Percentiles rank a stretch among this genome's conserved stretches.
These are phyloP conservation scores for Thalassarche chlororhynchos DNA, from an alignment of 2,113 vertebrate genomes.

Conservation along the genomic window DNA sequence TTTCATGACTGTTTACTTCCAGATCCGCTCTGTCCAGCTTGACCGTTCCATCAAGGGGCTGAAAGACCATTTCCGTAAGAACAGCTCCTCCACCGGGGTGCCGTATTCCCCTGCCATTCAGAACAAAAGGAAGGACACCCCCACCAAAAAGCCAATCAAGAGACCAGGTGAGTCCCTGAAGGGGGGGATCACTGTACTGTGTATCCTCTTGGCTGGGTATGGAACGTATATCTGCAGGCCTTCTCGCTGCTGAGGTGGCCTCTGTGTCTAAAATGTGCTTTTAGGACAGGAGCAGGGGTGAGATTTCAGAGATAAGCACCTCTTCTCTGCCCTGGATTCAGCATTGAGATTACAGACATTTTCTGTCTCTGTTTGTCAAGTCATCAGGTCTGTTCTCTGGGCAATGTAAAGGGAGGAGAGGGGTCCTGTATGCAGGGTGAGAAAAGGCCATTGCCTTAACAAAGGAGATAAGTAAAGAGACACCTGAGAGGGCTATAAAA, in stretches of 20 bases:
- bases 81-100: slow-evolving; percentile 87
- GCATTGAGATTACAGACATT: not conserved
- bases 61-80: slow-evolving; percentile 97
- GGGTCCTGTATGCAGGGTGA: not conserved
- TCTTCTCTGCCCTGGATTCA: not conserved
- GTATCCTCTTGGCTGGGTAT: not conserved
- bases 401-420: not conserved
- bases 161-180: slow-evolving; percentile 86
- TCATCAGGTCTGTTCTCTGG: not conserved
- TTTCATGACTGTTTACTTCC: slow-evolving; percentile 99
- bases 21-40: slow-evolving; percentile 93
- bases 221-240: not conserved
- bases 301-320: not conserved
- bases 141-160: slow-evolving; percentile 93
- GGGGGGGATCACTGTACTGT: not conserved
- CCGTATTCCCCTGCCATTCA: slow-evolving; percentile 95
- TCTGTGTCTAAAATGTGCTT: not conserved
- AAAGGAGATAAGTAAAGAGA: not conserved
- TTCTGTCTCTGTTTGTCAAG: not conserved
- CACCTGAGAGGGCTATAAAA: not conserved
- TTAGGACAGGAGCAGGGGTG: not conserved
- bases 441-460: not conserved
- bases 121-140: slow-evolving; percentile 96
- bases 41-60: slow-evolving; percentile 95
- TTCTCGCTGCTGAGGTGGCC: not conserved